These are phyloP conservation scores for Cryptus viduatorius DNA, from an alignment of 2,888 invertebrate species.

Conservation along the genomic window DNA sequence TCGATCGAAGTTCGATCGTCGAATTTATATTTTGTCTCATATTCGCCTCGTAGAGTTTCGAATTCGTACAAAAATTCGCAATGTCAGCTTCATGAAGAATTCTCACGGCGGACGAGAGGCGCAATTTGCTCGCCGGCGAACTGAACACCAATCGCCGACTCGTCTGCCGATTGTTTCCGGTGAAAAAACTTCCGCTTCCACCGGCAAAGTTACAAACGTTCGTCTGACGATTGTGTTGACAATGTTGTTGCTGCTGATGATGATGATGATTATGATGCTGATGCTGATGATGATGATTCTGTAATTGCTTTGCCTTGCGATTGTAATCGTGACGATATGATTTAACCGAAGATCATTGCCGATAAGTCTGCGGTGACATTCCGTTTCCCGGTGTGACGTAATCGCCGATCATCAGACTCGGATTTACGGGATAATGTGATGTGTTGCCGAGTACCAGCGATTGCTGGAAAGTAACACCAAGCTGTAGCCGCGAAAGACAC, in stretches of 20 bases:
- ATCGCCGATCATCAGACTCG: constrained; percentile 91
- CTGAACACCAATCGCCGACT: constrained; percentile 78
- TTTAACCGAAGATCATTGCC: constrained; percentile 82
- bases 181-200: constrained; percentile 48
- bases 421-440: constrained; percentile 89
- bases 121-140: constrained; percentile 78
- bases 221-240: constrained; percentile 54
- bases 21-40: constrained; percentile 30
- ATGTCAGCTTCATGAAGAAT: constrained; percentile 75
- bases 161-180: constrained; percentile 71
- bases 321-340: constrained; percentile 75
- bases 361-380: constrained; percentile 83
- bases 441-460: constrained; percentile 88
- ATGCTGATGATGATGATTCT: constrained; percentile 68
- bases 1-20: constrained; percentile 73
- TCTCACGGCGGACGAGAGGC: constrained; percentile 77
- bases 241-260: constrained; percentile 55
- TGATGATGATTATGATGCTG: constrained; percentile 66
- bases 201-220: constrained; percentile 44
- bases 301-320: constrained; percentile 77
- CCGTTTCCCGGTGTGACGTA: constrained; percentile 88
- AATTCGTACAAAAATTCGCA: constrained; percentile 66
- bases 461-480: constrained; percentile 85
- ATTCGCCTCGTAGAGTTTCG: constrained; percentile 50
- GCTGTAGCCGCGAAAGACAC: constrained; percentile 83